Conservation (phyloP, 2,113 vertebrate species). For the Jaculus jaculus region DNA sequence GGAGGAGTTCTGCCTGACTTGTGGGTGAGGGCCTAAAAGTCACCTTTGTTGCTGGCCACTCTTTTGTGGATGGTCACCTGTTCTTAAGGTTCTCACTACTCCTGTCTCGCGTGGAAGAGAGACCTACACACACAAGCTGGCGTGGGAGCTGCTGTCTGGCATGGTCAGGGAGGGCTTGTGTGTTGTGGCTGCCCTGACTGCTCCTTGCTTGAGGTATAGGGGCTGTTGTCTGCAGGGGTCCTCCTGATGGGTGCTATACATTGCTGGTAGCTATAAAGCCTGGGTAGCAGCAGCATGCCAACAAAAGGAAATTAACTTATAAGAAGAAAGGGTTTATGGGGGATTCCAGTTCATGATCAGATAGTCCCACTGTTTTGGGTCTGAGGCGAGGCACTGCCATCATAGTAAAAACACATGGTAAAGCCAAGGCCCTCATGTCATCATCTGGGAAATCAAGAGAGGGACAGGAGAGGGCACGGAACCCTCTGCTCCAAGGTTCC, state of each 20-base stretch:
- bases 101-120: neutral
- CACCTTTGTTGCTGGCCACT: neutral
- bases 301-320: neutral
- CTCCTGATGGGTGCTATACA: neutral
- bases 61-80: neutral
- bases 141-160: neutral
- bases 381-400: neutral
- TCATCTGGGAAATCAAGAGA: neutral
- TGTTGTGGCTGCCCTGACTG: neutral
- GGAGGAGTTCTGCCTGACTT: neutral
- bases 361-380: neutral
- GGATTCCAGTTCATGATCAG: neutral
- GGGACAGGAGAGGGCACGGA: neutral
- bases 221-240: fast-evolving
- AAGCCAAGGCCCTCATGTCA: neutral
- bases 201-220: neutral
- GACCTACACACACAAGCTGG: too few relatives aligned
- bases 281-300: neutral
- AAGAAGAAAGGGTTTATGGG: neutral
- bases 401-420: fast-evolving
- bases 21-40: neutral
- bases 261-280: neutral
- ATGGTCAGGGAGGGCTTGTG: too few relatives aligned
- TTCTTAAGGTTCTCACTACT: neutral
- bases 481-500: neutral